These are phyloP conservation scores for Salminus brasiliensis DNA, from an alignment of 2,113 vertebrate genomes.

Conservation along the genomic window DNA sequence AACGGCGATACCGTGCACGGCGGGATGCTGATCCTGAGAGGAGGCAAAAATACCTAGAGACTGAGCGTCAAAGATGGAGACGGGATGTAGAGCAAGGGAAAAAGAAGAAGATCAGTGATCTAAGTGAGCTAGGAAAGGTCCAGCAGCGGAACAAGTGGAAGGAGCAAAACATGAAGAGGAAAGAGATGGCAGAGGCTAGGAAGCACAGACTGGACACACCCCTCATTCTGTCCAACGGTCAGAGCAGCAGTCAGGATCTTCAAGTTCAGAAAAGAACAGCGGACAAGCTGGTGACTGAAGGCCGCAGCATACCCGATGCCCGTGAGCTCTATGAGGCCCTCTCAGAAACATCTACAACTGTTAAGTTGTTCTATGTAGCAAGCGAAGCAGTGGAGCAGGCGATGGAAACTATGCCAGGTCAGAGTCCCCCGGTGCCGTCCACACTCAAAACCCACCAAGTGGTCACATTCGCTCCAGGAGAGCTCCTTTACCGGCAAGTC, in stretches of 20 bases:
- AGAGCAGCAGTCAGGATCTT: not conserved
- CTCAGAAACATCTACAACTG: slow-evolving; percentile 28
- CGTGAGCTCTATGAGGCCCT: slow-evolving; percentile 23
- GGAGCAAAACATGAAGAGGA: too few species aligned
- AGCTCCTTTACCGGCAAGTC: not conserved
- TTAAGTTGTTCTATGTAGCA: slow-evolving; percentile 27
- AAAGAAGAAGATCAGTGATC: slow-evolving; percentile 37
- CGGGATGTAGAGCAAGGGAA: slow-evolving; percentile 33
- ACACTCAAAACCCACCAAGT: slow-evolving; percentile 21
- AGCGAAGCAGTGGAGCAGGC: not conserved
- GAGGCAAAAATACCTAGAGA: slow-evolving; percentile 35
- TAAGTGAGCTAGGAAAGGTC: slow-evolving; percentile 27
- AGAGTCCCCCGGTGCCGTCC: not conserved
- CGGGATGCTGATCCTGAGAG: slow-evolving; percentile 35
- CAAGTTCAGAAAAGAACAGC: not conserved
- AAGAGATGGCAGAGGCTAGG: too few species aligned
- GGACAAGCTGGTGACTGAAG: not conserved
- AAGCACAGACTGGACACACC: too few species aligned
- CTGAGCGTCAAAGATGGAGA: slow-evolving; percentile 25
- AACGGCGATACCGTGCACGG: slow-evolving; percentile 1
- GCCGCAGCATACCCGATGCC: too few species aligned
- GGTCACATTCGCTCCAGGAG: slow-evolving; percentile 8
- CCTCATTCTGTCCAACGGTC: too few species aligned
- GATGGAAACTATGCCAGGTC: slow-evolving; percentile 1
- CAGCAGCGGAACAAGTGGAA: slow-evolving; percentile 19